These are phyloP conservation scores for Acanthosepion pharaonis DNA, from an alignment of 2,888 invertebrate genomes.

Conservation along the genomic window DNA sequence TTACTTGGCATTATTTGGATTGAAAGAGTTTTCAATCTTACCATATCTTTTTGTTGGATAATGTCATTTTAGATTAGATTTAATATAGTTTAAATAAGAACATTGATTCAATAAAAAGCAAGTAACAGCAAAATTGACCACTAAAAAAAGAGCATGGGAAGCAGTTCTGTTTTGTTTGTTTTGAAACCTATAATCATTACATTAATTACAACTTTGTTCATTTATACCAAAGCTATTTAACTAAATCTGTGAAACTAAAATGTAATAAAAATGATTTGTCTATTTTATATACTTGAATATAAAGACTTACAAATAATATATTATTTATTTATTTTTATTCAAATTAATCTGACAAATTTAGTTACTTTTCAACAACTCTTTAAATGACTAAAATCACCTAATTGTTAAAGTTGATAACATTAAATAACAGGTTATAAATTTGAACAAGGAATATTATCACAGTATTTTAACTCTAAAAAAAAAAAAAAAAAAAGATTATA, in stretches of 20 bases:
- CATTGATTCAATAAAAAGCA: background rate
- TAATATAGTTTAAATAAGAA: background rate
- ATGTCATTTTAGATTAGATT: background rate
- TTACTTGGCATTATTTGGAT: background rate
- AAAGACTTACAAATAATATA: background rate
- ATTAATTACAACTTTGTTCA: too few relatives aligned
- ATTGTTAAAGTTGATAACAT: conserved; percentile 33
- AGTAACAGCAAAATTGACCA: too few relatives aligned
- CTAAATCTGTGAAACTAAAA: background rate
- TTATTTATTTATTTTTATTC: background rate
- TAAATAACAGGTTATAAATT: conserved; percentile 33
- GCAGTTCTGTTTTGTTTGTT: too few relatives aligned
- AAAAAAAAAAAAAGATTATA: too few relatives aligned
- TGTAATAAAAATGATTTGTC: background rate
- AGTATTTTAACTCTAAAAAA: background rate
- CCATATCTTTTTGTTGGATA: background rate
- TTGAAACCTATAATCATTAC: too few relatives aligned
- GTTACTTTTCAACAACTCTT: background rate
- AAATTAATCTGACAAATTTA: background rate
- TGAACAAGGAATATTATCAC: conserved; percentile 1
- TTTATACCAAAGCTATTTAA: background rate
- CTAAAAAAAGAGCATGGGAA: too few relatives aligned
- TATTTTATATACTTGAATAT: background rate
- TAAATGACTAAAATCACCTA: conserved; percentile 3
- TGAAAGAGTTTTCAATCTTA: background rate